Evolutionary conservation across 64 coral and sea anemone genomes (phyloP).

Genomic region (Orbicella faveolata): DNA sequence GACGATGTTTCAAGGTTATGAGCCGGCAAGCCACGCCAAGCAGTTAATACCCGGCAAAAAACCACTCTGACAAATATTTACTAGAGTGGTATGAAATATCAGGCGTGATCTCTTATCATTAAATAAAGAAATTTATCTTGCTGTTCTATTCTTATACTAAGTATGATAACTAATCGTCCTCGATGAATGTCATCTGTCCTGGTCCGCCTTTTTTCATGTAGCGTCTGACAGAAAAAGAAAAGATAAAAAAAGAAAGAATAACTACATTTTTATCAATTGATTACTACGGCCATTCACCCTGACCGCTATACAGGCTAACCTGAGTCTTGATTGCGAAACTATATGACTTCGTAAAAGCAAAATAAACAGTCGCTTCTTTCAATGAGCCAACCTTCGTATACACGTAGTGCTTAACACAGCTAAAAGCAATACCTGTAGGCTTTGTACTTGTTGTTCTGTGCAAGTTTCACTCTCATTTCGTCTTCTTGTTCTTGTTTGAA

Average conservation of each 20-base stretch:
- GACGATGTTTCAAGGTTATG: too few relatives aligned
- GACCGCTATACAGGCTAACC: too few relatives aligned
- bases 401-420: neutral
- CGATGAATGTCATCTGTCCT: constrained; percentile 71
- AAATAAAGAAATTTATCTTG: neutral
- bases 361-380: neutral
- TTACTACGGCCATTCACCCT: too few relatives aligned
- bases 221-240: constrained; percentile 38
- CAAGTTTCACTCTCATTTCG: constrained; percentile 94
- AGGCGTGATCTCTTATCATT: neutral
- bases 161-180: constrained; percentile 38
- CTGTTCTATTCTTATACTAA: neutral
- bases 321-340: too few relatives aligned
- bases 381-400: neutral
- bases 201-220: constrained; percentile 85
- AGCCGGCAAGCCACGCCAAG: too few relatives aligned
- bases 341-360: too few relatives aligned
- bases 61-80: neutral
- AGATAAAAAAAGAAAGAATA: neutral
- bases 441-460: constrained; percentile 97
- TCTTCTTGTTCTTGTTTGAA: constrained; percentile 94
- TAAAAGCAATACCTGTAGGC: constrained; percentile 80
- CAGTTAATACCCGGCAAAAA: too few relatives aligned
- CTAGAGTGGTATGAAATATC: neutral
- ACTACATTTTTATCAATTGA: too few relatives aligned